Evolutionary conservation across 1,140 invertebrate genomes (phyloP), one percentile per base, ranked within the genome.

Genomic region (Streblospio benedicti): DNA sequence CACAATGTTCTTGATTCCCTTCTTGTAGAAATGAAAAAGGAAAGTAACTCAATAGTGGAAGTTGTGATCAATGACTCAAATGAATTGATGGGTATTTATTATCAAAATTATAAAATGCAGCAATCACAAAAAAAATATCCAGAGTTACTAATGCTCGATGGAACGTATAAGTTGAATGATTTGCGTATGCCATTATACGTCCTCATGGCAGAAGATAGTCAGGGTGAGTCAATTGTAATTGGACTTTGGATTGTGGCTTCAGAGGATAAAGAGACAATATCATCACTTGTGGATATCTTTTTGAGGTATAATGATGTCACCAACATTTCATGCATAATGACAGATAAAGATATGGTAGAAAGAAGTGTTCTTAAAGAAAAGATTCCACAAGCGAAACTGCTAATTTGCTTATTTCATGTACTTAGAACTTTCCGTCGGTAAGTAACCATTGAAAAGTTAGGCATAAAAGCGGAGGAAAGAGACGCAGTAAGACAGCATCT

Each of bases 101-200:
- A 51, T 14, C 49, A 51, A 14, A 28, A 51, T 14, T 20, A 20
- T 4, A 51, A 2, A 28, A 2, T 51, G 49, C 25, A 28, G 4
- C 2, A 51, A 1, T n/a, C n/a, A n/a, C 49, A 51, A n/a, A n/a
- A n/a, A n/a, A n/a, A 28, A 16, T 51, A 25, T 51, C 49, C 49
- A 51, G 49, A 51, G 49, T 28, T 51, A 28, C 20, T 51, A 16
- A 20, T 51, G 2, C 49, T 51, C 16, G 49, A 23, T 18, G 49
- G 20, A 20, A 51, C 18, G 2, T 51, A 51, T 14, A 51, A 51
- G 18, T 14, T 51, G 2, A 27, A 51, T 23, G 49, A 51, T 28
- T 25, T 51, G 49, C n/a, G 49, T n/a, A 20, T 51, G 49, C 49
- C 25, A 14, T 28, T 51, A 28, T 51, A 51, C 30, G 49, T 51